phyloP scores from a whole-genome alignment of 2,113 vertebrate species.

The Illadopsis cleaveri region DNA sequence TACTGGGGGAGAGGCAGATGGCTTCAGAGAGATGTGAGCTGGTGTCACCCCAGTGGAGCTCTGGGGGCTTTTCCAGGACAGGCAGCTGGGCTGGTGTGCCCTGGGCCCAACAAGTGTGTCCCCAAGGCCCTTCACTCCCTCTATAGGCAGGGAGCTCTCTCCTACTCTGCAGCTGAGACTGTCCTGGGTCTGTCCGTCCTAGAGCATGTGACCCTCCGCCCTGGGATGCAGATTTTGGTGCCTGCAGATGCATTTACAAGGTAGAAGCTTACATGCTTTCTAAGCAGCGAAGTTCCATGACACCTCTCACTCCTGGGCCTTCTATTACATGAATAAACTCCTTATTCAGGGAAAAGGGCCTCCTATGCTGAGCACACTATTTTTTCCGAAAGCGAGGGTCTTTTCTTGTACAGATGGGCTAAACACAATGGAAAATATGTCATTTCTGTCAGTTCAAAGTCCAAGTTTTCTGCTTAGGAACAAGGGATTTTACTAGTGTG shows the following conservation, averaged over 20 bases:
- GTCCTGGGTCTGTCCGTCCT: neutral
- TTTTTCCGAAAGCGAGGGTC: neutral
- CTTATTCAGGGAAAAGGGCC: neutral
- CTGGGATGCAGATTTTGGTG: rapidly evolving
- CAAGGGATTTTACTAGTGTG: neutral
- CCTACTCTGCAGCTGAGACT: neutral
- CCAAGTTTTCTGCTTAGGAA: neutral
- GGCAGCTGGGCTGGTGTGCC: rapidly evolving
- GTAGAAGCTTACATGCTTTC: neutral
- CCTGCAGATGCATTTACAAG: rapidly evolving
- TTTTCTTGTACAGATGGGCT: neutral
- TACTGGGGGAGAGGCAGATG: neutral
- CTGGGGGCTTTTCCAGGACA: neutral
- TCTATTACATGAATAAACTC: neutral
- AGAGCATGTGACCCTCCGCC: rapidly evolving
- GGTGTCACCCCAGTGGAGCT: neutral
- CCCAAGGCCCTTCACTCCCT: rapidly evolving
- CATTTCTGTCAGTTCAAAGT: neutral
- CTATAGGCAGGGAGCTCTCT: neutral
- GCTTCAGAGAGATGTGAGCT: neutral
- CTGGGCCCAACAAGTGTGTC: rapidly evolving
- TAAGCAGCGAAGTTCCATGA: rapidly evolving
- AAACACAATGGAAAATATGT: neutral
- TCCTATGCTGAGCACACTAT: neutral
- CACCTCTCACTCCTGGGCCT: neutral